phyloP scores from a whole-genome alignment of 2,888 invertebrate species.

The Xylocampa areola region DNA sequence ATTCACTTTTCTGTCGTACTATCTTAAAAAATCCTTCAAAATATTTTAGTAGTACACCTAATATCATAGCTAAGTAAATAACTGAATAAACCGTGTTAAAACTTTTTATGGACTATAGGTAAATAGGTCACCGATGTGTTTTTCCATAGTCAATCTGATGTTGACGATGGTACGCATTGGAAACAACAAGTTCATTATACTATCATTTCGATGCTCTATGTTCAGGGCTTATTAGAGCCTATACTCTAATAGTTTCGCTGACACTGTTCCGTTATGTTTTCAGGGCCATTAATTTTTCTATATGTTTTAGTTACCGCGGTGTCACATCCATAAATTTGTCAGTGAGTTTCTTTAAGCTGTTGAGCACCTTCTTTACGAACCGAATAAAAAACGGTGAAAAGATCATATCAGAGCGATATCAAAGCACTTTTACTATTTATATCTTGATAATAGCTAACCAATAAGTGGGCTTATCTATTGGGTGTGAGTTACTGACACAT shows the following conservation, averaged over 20 bases:
- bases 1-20: too few relatives aligned
- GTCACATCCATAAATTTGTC: not conserved
- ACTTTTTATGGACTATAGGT: too few relatives aligned
- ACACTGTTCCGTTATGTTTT: slow-evolving; percentile 37
- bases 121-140: not conserved
- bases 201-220: slow-evolving; percentile 22
- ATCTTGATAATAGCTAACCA: slow-evolving; percentile 9
- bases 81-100: too few relatives aligned
- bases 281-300: slow-evolving; percentile 24
- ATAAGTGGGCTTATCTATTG: slow-evolving; percentile 22
- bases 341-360: not conserved
- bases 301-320: slow-evolving; percentile 13
- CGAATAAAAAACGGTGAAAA: not conserved
- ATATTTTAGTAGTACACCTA: too few relatives aligned
- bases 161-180: slow-evolving; percentile 6
- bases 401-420: not conserved
- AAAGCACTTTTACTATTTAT: not conserved
- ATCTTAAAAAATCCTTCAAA: too few relatives aligned
- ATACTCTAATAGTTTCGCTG: slow-evolving; percentile 23
- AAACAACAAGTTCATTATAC: slow-evolving; percentile 35
- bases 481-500: slow-evolving; percentile 13
- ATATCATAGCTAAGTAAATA: too few relatives aligned
- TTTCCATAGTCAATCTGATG: not conserved
- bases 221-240: slow-evolving; percentile 41
- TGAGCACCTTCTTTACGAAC: not conserved